Evolutionary conservation across 2,797 vertebrate species (phyloP).

Genomic region (Myotis planiceps): DNA sequence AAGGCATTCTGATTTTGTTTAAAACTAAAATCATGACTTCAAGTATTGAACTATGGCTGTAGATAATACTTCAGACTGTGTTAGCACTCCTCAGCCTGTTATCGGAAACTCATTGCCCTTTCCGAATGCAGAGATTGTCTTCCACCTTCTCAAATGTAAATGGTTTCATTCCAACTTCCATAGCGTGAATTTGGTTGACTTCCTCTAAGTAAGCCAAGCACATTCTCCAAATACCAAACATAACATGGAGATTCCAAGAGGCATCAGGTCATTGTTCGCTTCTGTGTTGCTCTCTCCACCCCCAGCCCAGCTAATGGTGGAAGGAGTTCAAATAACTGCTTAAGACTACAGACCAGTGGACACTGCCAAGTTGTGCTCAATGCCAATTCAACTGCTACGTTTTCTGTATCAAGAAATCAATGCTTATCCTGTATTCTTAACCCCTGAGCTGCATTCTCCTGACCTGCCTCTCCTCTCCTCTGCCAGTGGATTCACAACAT

Average conservation of each 20-base stretch:
- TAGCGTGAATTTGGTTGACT: not conserved
- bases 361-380: not conserved
- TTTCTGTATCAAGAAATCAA: conserved; percentile 32
- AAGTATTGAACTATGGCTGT: not conserved
- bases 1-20: conserved; percentile 28
- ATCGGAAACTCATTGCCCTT: not conserved
- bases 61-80: not conserved
- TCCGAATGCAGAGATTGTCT: not conserved
- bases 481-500: not conserved
- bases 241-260: conserved; percentile 33
- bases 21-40: not conserved
- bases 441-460: not conserved
- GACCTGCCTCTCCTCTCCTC: not conserved
- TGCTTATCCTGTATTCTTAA: not conserved
- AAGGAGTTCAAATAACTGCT: not conserved
- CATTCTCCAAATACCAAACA: conserved; percentile 68
- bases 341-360: not conserved
- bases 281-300: not conserved
- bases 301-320: not conserved
- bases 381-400: not conserved
- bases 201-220: conserved; percentile 65
- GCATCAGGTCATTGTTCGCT: conserved; percentile 12
- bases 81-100: not conserved
- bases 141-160: not conserved
- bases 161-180: not conserved